A percentile compares a stretch with the other conserved stretches of the same genome.
Conservation (phyloP, 2,113 vertebrate genomes). For the Tachuris rubrigastra region DNA sequence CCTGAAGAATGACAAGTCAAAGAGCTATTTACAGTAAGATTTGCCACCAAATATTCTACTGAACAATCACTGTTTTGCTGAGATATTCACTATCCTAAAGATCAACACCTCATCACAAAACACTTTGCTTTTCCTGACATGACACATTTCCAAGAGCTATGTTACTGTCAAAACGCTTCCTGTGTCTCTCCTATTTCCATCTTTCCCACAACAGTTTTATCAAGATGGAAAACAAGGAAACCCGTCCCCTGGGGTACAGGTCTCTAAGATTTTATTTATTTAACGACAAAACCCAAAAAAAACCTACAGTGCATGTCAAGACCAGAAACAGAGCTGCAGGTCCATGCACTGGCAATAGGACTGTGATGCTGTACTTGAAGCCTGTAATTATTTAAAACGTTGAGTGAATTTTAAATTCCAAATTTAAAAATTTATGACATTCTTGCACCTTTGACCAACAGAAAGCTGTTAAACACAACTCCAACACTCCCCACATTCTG, state of each 20-base stretch:
- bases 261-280: background rate
- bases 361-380: background rate
- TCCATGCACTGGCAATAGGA: background rate
- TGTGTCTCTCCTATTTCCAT: background rate
- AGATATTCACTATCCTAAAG: background rate
- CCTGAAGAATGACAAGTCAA: background rate
- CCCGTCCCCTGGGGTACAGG: background rate
- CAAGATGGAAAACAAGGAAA: background rate
- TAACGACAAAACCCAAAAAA: background rate
- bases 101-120: background rate
- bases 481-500: background rate
- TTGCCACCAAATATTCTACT: background rate
- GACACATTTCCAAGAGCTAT: background rate
- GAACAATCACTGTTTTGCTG: background rate
- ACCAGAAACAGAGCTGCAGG: background rate
- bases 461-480: background rate
- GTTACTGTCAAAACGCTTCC: background rate
- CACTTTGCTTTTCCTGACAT: background rate
- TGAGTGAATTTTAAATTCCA: background rate
- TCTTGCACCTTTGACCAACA: background rate
- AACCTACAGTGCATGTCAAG: accelerated
- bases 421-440: background rate
- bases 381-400: background rate
- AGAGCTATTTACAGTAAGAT: background rate
- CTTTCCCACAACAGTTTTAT: background rate